Conservation (phyloP, 1,140 invertebrate genomes). For the Stratiolaelaps scimitus region DNA sequence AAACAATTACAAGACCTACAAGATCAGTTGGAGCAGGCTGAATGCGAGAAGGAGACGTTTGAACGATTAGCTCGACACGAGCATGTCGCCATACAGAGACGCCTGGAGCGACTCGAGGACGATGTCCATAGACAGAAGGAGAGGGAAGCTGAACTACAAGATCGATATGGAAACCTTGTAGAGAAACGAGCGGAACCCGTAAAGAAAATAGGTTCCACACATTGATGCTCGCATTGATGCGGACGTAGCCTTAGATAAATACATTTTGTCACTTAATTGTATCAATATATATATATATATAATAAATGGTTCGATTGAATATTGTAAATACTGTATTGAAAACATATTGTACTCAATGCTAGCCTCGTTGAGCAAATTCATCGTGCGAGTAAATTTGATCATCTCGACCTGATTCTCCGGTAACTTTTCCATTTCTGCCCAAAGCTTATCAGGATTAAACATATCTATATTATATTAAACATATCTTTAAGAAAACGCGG, state of each 20-base stretch:
- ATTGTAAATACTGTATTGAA: no score
- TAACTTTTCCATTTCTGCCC: no score
- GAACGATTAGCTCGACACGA: constrained; percentile 79
- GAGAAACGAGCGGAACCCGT: constrained; percentile 40
- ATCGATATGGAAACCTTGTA: constrained; percentile 55
- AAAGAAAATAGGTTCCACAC: constrained; percentile 11
- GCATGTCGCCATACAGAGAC: constrained; percentile 69
- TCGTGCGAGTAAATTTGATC: no score
- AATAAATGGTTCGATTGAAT: no score
- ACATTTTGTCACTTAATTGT: background rate
- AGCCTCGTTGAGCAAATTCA: no score
- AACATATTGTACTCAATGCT: no score
- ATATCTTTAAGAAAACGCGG: no score
- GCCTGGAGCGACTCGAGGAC: constrained; percentile 62
- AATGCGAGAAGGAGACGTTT: constrained; percentile 81
- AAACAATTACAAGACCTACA: constrained; percentile 77
- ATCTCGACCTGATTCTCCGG: no score
- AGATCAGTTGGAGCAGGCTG: constrained; percentile 76
- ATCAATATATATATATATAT: no score
- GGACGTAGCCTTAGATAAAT: constrained; percentile 30
- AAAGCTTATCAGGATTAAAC: no score
- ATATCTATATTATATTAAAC: no score
- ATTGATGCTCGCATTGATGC: no score
- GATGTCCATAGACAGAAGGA: constrained; percentile 84
- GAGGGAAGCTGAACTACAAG: constrained; percentile 73